These are phyloP conservation scores for Carcharodon carcharias DNA, from an alignment of 2,797 vertebrate genomes.

Conservation along the genomic window DNA sequence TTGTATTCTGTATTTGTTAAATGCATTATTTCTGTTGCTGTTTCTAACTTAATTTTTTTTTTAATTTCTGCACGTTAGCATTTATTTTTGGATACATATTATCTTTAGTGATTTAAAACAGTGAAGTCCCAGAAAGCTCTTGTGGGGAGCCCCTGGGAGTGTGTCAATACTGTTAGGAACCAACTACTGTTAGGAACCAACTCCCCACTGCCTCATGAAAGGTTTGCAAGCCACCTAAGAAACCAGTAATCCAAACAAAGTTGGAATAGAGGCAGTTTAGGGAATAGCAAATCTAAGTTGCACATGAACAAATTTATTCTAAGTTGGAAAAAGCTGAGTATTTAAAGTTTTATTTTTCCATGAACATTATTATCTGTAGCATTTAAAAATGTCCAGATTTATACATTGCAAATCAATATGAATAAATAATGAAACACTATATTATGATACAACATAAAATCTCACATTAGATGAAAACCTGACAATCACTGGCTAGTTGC, in stretches of 20 bases:
- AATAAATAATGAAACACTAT: conserved; percentile 18
- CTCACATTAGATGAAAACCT: not conserved
- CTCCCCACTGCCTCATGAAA: not conserved
- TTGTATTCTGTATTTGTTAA: too few species aligned
- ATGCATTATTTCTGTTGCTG: too few species aligned
- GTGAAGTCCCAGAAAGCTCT: not conserved
- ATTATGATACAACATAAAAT: not conserved
- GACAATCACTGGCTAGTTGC: not conserved
- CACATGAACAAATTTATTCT: not conserved
- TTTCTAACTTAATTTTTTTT: too few species aligned
- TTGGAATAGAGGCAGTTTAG: not conserved
- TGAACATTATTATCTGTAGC: not conserved
- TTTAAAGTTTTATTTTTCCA: conserved; percentile 25
- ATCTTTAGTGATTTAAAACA: not conserved
- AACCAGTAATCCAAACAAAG: not conserved
- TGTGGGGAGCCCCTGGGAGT: not conserved
- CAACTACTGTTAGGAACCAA: not conserved
- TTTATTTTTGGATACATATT: too few species aligned
- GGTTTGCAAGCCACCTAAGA: not conserved
- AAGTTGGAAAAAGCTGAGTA: not conserved
- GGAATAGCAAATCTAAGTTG: not conserved
- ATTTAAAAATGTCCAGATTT: conserved; percentile 10
- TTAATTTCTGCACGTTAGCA: too few species aligned
- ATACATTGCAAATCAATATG: not conserved
- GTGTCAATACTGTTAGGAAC: not conserved